Percentiles rank a stretch among this genome's conserved stretches.
Evolutionary conservation across 2,797 vertebrate species (phyloP).

Genomic region (Amazonetta brasiliensis): DNA sequence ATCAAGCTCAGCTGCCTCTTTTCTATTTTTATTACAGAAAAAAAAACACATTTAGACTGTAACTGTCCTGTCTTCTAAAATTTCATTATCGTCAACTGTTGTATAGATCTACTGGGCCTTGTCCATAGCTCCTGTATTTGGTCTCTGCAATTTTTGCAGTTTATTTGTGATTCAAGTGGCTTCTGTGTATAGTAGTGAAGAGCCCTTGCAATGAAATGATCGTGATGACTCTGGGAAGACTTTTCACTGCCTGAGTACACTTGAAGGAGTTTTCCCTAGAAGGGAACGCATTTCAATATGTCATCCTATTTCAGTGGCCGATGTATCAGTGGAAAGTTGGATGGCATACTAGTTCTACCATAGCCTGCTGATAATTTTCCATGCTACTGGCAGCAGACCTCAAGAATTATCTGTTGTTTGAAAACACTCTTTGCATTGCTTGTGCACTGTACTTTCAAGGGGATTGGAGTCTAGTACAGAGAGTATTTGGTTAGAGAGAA

Average conservation of each 20-base stretch:
- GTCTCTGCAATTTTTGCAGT: neutral
- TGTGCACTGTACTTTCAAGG: rapidly evolving
- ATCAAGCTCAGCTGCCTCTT: neutral
- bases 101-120: neutral
- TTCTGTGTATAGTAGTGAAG: neutral
- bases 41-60: neutral
- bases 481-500: neutral
- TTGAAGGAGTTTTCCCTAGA: neutral
- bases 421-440: neutral
- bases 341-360: neutral
- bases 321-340: neutral
- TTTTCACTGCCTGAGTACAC: neutral
- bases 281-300: neutral
- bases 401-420: neutral
- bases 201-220: neutral
- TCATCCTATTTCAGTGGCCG: neutral
- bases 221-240: neutral
- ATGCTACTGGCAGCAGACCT: neutral
- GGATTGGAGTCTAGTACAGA: neutral
- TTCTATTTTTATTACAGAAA: neutral
- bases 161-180: neutral
- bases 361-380: neutral
- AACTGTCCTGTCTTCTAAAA: neutral
- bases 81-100: neutral
- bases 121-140: neutral